Conservation (phyloP, 2,113 vertebrate species). For the Campylorhamphus procurvoides region DNA sequence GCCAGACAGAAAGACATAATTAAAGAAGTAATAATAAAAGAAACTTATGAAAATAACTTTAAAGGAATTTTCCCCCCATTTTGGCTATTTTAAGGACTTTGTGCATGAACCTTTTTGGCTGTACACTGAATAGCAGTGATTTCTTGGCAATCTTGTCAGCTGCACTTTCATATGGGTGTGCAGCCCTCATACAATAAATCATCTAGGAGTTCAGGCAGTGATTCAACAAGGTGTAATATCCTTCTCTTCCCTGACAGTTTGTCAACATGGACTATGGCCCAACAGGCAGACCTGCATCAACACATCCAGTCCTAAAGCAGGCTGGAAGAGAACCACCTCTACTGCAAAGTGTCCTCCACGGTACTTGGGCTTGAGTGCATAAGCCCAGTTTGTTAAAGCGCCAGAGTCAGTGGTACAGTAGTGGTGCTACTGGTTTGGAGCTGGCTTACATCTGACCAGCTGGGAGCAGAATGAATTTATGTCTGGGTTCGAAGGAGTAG, state of each 20-base stretch:
- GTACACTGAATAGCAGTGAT: not conserved
- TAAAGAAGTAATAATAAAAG: not conserved
- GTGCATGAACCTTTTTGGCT: not conserved
- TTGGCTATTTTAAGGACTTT: not conserved
- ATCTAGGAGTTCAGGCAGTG: not conserved
- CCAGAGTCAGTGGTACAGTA: not conserved
- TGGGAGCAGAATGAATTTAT: not conserved
- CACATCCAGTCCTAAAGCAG: not conserved
- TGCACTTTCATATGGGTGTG: not conserved
- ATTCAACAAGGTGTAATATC: not conserved
- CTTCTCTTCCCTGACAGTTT: not conserved
- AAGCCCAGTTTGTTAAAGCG: not conserved
- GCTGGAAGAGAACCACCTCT: not conserved
- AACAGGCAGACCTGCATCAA: not conserved
- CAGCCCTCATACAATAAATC: not conserved
- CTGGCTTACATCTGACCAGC: not conserved
- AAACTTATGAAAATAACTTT: conserved; percentile 22
- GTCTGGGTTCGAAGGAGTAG: not conserved
- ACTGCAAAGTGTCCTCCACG: not conserved
- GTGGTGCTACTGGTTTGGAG: not conserved
- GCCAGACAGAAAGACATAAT: not conserved
- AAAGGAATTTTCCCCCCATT: not conserved
- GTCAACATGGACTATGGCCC: not conserved
- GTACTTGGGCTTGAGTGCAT: not conserved
- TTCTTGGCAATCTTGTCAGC: not conserved